Base-by-base conservation (phyloP, 1,140 invertebrate genomes). In the Heliconius hermathena region DNA sequence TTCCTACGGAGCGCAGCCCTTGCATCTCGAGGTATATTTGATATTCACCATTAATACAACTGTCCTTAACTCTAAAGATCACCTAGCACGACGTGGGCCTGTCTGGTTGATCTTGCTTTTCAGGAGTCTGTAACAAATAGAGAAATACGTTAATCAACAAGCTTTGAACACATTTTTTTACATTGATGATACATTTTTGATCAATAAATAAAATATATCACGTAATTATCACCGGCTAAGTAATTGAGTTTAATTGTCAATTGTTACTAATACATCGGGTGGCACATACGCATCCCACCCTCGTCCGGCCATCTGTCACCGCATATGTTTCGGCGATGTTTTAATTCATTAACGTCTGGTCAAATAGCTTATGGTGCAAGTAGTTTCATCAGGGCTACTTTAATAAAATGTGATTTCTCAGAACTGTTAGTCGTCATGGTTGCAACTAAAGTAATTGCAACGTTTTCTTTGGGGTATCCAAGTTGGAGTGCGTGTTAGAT, bases 81-180 rank as follows among this genome's bases (percentile, higher is more conserved):
- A 86, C 84, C 92, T 91, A 94, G 82, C 92, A 94, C 83, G 60
- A 66, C 60, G 91, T 83, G 79, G 93, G 89, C 90, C 94, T 94
- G 84, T 94, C 93, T n/a, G 87, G 92, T 79, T 95, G 93, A 81
- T 92, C 94, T 82, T 92, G 90, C 85, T 95, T 95, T 82, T 95
- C 94, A 79, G 92, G 90, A 71, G 90, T 91, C 94, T 95, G 94
- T 90, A 95, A 95, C 94, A 94, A 95, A 85, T 81, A 85, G 81
- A 93, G 90, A 90, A 85, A 77, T 13, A 18, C 33, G 49, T 72
- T 74, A 71, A 73, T 78, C 60, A 76, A 79, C n/a, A 20, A n/a
- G 16, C 13, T 46, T 46, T 46, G 16, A 46, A 46, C 3, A 46
- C 3, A 5, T 46, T 46, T 46, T 46, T 16, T 46, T 1, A 46